These are phyloP conservation scores for Lepidurus apus DNA, from an alignment of 1,140 invertebrate species.

Conservation along the genomic window DNA sequence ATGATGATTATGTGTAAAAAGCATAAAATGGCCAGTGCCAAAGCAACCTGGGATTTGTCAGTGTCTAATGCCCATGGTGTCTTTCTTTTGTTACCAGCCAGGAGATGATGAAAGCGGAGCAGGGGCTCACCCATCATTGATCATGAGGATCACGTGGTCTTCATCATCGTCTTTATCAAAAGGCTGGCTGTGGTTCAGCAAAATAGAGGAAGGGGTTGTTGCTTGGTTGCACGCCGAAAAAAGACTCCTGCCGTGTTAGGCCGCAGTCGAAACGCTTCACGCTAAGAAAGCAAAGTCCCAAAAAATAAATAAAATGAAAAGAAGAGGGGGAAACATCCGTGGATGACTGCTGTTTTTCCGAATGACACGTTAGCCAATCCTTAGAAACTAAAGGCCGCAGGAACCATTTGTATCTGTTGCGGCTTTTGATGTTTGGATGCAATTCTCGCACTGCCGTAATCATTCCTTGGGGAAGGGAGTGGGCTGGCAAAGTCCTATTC, in stretches of 20 bases:
- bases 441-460: no score
- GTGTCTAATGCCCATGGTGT: not conserved
- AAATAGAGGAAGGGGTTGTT: not conserved
- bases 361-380: not conserved
- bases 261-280: not conserved
- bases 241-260: not conserved
- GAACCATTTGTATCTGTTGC: not conserved
- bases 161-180: conserved; percentile 16
- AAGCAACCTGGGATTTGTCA: conserved; percentile 21
- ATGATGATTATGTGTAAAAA: not conserved
- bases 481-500: no score
- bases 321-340: not conserved
- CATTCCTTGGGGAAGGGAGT: no score
- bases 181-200: conserved; percentile 6
- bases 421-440: no score
- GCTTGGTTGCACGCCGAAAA: not conserved
- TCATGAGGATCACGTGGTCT: conserved; percentile 18
- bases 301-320: not conserved
- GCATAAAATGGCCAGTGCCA: not conserved
- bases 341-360: not conserved
- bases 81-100: not conserved
- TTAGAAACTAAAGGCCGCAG: not conserved
- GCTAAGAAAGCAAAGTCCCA: not conserved
- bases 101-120: conserved; percentile 17
- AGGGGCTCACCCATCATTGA: conserved; percentile 11